Base-by-base conservation (phyloP, 2,113 vertebrate species). In the Sigmodon hispidus region DNA sequence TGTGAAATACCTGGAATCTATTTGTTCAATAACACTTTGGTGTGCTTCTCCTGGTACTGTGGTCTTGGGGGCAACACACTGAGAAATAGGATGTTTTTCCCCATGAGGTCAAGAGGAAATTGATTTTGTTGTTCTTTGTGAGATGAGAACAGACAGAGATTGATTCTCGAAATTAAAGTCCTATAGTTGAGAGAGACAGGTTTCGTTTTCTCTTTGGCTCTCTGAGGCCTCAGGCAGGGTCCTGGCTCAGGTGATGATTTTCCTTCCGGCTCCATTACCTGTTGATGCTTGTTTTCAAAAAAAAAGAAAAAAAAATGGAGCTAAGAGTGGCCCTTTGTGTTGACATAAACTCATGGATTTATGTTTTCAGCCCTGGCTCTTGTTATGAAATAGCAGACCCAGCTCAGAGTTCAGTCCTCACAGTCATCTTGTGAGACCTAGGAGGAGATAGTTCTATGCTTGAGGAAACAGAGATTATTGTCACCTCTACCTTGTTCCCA, bases 231-330 rank as follows among this genome's bases (percentile, higher is more conserved):
- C 59, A 45, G 79, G 34, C 11, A 48, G 19, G 16, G 15, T 90
- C 9, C 75, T 77, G 43, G 7, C 43, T 85, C 34, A 21, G 16
- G 21, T 15, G 34, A 5, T 19, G 26, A 77, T 26, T 43, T 69
- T 40, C 55, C 31, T 80, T 31, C 63, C 70, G 67, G 45, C 5
- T 34, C 31, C 13, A 21, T 69, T 13, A 36, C 43, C 67, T 50
- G 43, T 88, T 34, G 52, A 87, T 55, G 63, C 13, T 85, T 93
- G 15, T 84, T 95, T 93, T 90, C 65, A 55, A 63, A 80, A 29
- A 48, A 86, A 70, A 63, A 80, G 17, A 48, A 86, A 70, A n/a
- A n/a, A n/a, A n/a, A n/a, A n/a, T n/a, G 75, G 45, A 52, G 26
- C 69, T 90, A 45, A 50, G 34, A 77, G 61, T 63, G 73, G 40